Base-by-base conservation (phyloP, 2,113 vertebrate species). In the Zootoca vivipara region DNA sequence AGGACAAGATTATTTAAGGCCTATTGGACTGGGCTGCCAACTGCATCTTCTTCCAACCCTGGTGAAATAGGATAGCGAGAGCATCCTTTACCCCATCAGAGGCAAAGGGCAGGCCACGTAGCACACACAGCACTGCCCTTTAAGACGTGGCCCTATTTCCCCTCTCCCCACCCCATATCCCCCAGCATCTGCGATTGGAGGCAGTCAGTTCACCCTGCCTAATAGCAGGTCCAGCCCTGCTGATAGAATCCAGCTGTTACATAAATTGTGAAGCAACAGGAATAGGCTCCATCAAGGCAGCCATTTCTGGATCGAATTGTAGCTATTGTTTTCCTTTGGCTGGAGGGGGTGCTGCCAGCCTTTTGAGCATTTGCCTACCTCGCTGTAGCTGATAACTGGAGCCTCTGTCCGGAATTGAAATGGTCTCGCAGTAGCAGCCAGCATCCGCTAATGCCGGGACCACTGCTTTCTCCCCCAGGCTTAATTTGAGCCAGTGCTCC, bases 301-400 rank as follows among this genome's bases (percentile, higher is more conserved):
- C 85, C 86, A 81, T 52, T 85, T 64, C 84, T 0, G 0, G 88
- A 93, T 65, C 89, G 82, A 82, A 70, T 2, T 4, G 56, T 62
- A 86, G 80, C 91, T 93, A 28, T 93, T 90, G 84, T 91, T 93
- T 93, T 52, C 46, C 93, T 88, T 89, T 88, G 80, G 22, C 38
- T 16, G 33, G 85, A 89, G 18, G 0, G 0, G 87, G 82, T 30
- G 42, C 56, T 3, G 35, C 38, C 40, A 26, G 33, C 35, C 38
- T 13, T 70, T 70, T 13, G 28, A 70, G 46, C 67, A n/a, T 28
- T 12, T 70, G 26, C 26, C 67, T n/a, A 38, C 33, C 73, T 35
- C 35, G 22, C 72, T 4, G 24, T 38, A 75, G 5, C 20, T 30
- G 38, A 18, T 38, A 75, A 26, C 33, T 75, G 73, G 16, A 10